Evolutionary conservation across 2,113 vertebrate genomes (phyloP).

Genomic region (Oreochromis tanganicae): DNA sequence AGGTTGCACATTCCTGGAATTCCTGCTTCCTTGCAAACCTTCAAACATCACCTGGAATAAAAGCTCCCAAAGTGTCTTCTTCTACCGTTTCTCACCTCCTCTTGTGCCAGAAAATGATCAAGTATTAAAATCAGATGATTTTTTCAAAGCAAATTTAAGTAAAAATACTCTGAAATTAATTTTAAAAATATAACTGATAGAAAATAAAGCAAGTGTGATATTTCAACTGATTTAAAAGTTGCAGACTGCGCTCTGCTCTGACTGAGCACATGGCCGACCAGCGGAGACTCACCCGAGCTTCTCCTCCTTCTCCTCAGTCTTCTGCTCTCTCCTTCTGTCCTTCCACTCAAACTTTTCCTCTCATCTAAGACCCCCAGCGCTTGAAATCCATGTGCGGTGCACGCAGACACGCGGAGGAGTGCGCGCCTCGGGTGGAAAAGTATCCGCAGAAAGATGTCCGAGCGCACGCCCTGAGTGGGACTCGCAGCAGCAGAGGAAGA

Average conservation of each 20-base stretch:
- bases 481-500: neutral
- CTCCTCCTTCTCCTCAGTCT: neutral
- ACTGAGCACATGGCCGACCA: neutral
- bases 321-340: neutral
- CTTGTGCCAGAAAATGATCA: neutral
- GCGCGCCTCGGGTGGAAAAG: neutral
- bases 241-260: neutral
- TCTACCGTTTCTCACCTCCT: neutral
- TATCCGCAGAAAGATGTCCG: neutral
- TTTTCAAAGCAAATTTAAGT: neutral
- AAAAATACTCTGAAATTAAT: neutral
- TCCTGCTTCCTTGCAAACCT: neutral
- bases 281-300: neutral
- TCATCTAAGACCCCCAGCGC: neutral
- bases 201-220: neutral
- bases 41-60: neutral
- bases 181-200: neutral
- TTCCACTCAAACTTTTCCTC: neutral
- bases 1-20: conserved; percentile 32
- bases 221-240: neutral
- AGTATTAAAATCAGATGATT: neutral
- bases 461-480: neutral
- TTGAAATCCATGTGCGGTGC: neutral
- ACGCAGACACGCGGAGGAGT: neutral
- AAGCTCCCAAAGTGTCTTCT: neutral